Base-by-base conservation (phyloP, 1,140 invertebrate species). In the Halictus rubicundus region DNA sequence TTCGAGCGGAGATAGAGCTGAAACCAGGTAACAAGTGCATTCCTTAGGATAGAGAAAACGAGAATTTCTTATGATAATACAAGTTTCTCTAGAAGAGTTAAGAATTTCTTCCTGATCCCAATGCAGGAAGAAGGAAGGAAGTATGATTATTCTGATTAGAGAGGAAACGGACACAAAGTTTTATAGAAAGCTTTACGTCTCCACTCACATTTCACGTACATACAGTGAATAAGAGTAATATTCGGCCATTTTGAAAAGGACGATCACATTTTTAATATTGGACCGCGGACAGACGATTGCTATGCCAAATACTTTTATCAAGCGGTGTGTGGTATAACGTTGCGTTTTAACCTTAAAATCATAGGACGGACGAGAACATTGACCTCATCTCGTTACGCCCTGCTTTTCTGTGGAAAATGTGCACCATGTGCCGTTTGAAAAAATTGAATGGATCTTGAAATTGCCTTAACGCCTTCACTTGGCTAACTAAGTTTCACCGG, bases 71-170 rank as follows among this genome's bases (percentile, higher is more conserved):
- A 78, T 71, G 68, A 71, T 78, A 78, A 78, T 78, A 57, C 49
- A 23, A 72, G 69, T 78, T 78, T 78, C 76, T 78, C 76, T 54
- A 37, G 16, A 25, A 27, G 37, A 42, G 32, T n/a, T 23, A 72
- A 64, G 76, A 78, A 78, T 78, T 78, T 78, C 76, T 78, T 78
- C 76, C 76, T 78, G 76, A 65, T 65, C 63, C 57, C 23, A 8
- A 64, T 21, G 49, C 72, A 25, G 49, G 64, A 78, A 46, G 19
- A 49, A 21, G 76, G 46, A 78, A 78, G 42, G 46, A 23, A 39
- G 6, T 27, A 7, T 14, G 25, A 66, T 46, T 57, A 72, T 8
- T 32, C 10, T 42, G 52, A 25, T 32, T n/a, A 21, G 9, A 63
- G 21, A 32, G 68, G 23, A 54, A 63, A 21, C 16, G 14, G 12